A percentile compares a stretch with the other conserved stretches of the same genome.
These are phyloP conservation scores for Acrobasis suavella DNA, from an alignment of 2,888 invertebrate genomes.

Conservation along the genomic window DNA sequence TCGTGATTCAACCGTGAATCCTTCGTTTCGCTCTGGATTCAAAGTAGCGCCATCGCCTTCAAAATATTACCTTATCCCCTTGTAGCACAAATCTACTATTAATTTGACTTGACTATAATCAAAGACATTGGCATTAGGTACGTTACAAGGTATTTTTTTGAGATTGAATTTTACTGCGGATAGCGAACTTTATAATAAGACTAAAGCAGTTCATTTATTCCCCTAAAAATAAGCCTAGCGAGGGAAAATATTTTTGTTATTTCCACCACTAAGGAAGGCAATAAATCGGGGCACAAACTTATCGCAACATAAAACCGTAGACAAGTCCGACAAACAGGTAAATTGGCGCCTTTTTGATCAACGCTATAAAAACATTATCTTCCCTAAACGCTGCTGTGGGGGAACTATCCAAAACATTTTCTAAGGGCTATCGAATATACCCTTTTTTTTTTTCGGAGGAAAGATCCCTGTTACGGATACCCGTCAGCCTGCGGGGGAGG, in stretches of 20 bases:
- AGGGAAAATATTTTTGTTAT: constrained; percentile 13
- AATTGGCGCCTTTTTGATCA: constrained; percentile 4
- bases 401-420: constrained; percentile 8
- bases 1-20: too few species aligned
- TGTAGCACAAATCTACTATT: too few species aligned
- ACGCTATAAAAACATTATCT: constrained; percentile 18
- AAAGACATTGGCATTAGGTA: too few species aligned
- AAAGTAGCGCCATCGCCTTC: too few species aligned
- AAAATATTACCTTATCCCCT: too few species aligned
- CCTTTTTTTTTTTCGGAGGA: neutral
- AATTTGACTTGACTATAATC: too few species aligned
- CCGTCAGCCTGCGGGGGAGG: too few species aligned
- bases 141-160: too few species aligned
- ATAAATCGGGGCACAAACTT: constrained; percentile 15
- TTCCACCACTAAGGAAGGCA: neutral
- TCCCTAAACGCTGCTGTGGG: neutral
- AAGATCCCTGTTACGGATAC: too few species aligned
- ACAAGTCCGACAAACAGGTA: constrained; percentile 15
- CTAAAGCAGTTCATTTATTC: neutral
- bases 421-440: neutral
- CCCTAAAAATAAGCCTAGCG: neutral
- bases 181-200: neutral
- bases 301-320: constrained; percentile 16
- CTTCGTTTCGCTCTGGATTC: too few species aligned
- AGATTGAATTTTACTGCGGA: neutral